Conservation (phyloP, 2,888 invertebrate genomes). For the Euphydryas editha region DNA sequence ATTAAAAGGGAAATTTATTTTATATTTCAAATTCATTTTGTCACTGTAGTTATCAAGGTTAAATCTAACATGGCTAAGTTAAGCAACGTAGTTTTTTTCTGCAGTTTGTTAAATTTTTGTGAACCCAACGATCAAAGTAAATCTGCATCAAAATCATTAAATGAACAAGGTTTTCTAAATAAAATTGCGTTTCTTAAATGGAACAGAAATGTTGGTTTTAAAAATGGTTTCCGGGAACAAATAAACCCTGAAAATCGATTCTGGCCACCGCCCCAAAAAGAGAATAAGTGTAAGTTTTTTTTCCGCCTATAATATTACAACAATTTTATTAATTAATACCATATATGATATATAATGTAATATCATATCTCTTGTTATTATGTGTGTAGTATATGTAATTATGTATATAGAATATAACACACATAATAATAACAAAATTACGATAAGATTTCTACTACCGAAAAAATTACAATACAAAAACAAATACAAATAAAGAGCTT, state of each 20-base stretch:
- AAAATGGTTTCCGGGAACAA: conserved; percentile 43
- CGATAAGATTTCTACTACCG: too few relatives aligned
- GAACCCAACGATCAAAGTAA: conserved; percentile 46
- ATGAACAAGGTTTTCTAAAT: conserved; percentile 44
- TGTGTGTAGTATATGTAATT: too few relatives aligned
- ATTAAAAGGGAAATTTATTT: conserved; percentile 48
- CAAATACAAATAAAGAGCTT: too few relatives aligned
- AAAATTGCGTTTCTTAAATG: conserved; percentile 48
- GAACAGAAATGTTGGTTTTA: conserved; percentile 43
- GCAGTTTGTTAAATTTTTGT: conserved; percentile 49
- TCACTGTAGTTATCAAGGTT: conserved; percentile 16
- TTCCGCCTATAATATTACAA: neutral
- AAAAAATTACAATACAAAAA: too few relatives aligned
- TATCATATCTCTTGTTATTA: too few relatives aligned
- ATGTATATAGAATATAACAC: too few relatives aligned
- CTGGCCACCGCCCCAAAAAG: conserved; percentile 69
- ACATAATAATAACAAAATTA: too few relatives aligned
- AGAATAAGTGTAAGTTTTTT: conserved; percentile 67
- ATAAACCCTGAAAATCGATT: conserved; percentile 53
- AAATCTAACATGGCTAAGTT: conserved; percentile 40
- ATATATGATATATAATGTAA: too few relatives aligned
- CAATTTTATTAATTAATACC: neutral
- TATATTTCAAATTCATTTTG: conserved; percentile 43
- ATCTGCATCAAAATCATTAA: conserved; percentile 29
- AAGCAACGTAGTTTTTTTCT: conserved; percentile 36